These are phyloP conservation scores for Lucilia sericata DNA, from an alignment of 1,140 invertebrate genomes.

Conservation along the genomic window DNA sequence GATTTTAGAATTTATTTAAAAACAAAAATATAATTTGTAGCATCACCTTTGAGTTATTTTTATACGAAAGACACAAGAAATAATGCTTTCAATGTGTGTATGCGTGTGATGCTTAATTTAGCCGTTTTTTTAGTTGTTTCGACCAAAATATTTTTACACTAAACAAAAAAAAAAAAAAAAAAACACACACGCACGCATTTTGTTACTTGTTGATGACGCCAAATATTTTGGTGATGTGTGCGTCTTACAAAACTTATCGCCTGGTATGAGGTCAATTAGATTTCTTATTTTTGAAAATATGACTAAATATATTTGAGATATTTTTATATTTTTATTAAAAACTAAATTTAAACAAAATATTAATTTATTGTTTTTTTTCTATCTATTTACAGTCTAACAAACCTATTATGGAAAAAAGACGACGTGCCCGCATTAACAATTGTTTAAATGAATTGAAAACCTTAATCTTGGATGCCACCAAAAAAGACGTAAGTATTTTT, in stretches of 20 bases:
- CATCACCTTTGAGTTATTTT: constrained; percentile 18
- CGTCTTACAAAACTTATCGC: background rate
- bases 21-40: constrained; percentile 7
- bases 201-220: background rate
- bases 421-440: constrained; percentile 93
- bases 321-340: too few relatives aligned
- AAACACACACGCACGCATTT: background rate
- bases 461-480: constrained; percentile 89
- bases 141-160: too few relatives aligned
- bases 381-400: constrained; percentile 85
- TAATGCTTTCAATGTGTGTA: background rate
- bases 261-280: constrained; percentile 23
- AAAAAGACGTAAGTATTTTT: constrained; percentile 89
- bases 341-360: background rate
- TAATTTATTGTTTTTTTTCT: constrained; percentile 46
- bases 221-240: background rate
- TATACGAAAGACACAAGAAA: background rate
- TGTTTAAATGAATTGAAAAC: constrained; percentile 92
- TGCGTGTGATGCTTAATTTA: constrained; percentile 33
- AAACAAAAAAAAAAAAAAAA: background rate
- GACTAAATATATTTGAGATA: too few relatives aligned
- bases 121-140: background rate
- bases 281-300: background rate
- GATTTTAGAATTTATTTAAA: background rate
- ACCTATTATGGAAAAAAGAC: constrained; percentile 95